These are phyloP conservation scores for Sarcophilus harrisii DNA, from an alignment of 2,797 vertebrate genomes.

Conservation along the genomic window DNA sequence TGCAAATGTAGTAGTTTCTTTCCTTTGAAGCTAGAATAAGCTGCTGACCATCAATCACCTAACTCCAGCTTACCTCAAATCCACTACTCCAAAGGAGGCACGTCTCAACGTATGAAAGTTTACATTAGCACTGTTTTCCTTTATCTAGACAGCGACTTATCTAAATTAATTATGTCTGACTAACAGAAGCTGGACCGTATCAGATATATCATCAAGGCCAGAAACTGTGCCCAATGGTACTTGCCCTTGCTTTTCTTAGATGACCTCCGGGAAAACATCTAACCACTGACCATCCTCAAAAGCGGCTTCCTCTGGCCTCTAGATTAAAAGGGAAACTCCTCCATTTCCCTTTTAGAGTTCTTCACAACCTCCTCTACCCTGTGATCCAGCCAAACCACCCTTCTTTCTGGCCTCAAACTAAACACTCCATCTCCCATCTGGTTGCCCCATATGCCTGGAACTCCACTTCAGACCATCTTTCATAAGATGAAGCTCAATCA, in stretches of 20 bases:
- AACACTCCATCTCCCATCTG: neutral
- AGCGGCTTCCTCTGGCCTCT: neutral
- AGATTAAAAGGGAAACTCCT: neutral
- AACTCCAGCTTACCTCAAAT: neutral
- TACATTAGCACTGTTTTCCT: conserved; percentile 25
- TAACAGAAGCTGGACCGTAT: conserved; percentile 30
- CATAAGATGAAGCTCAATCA: neutral
- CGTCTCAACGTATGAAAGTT: conserved; percentile 37
- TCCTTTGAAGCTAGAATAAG: conserved; percentile 55
- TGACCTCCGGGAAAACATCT: neutral
- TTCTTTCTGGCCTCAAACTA: neutral
- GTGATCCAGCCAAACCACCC: neutral
- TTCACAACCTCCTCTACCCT: neutral
- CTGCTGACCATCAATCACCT: neutral
- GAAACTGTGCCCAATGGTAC: neutral
- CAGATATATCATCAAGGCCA: neutral
- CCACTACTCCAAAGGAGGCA: conserved; percentile 23
- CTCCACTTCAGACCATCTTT: neutral
- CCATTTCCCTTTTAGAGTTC: neutral
- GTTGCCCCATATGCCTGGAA: neutral
- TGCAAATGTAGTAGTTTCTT: neutral
- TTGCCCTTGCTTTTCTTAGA: conserved; percentile 46
- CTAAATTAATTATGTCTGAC: conserved; percentile 54
- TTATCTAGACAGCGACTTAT: conserved; percentile 37
- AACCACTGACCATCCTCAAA: neutral